Conservation (phyloP, 1,140 invertebrate genomes). For the Hormaphis cornu region DNA sequence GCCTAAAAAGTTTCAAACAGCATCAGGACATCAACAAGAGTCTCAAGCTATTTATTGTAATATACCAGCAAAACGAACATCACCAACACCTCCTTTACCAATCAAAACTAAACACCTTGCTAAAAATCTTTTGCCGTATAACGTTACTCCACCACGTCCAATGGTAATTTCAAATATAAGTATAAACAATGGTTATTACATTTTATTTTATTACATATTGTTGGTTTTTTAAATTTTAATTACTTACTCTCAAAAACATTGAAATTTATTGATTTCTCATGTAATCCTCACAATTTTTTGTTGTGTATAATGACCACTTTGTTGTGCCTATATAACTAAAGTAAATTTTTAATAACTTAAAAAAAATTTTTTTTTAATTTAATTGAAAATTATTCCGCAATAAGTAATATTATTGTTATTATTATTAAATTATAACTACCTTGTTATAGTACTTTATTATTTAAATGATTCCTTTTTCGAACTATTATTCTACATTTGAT, state of each 20-base stretch:
- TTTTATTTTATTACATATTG: neutral
- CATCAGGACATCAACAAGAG: neutral
- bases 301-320: no score
- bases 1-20: conserved; percentile 19
- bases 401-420: no score
- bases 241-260: neutral
- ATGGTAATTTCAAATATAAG: conserved; percentile 44
- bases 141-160: conserved; percentile 73
- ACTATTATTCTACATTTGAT: neutral
- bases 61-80: neutral
- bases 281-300: neutral
- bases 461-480: no score
- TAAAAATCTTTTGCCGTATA: conserved; percentile 74
- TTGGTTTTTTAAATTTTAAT: neutral
- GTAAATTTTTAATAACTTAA: no score
- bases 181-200: neutral
- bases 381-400: no score
- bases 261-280: neutral
- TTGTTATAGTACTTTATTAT: no score
- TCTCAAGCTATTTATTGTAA: neutral
- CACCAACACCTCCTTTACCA: conserved; percentile 10
- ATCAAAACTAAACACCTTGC: conserved; percentile 41
- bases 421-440: no score
- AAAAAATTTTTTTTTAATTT: no score
- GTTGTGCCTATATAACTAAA: neutral